These are phyloP conservation scores for Marronus borbonicus DNA, from an alignment of 2,888 invertebrate genomes.

Conservation along the genomic window DNA sequence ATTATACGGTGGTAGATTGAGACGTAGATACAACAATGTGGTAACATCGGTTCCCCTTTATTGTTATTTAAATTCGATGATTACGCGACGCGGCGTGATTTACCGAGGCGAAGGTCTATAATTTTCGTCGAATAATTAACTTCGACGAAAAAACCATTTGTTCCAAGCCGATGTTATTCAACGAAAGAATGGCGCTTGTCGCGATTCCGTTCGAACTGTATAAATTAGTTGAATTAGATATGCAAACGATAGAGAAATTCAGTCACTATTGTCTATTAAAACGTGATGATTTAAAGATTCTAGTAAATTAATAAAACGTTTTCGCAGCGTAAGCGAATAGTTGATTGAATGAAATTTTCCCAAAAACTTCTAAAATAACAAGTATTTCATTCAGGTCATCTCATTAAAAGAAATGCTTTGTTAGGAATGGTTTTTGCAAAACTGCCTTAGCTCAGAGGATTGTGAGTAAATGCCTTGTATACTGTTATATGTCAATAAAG, in stretches of 20 bases:
- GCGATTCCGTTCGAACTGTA: neutral
- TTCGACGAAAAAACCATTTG: conserved; percentile 8
- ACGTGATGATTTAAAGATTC: neutral
- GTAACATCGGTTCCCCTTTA: conserved; percentile 32
- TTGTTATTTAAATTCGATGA: conserved; percentile 46
- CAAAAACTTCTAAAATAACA: no score
- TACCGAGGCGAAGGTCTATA: conserved; percentile 31
- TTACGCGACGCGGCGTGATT: conserved; percentile 36
- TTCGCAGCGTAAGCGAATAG: no score
- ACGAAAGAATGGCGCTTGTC: neutral
- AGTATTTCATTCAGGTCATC: no score
- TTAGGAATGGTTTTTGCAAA: no score
- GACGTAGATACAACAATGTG: conserved; percentile 36
- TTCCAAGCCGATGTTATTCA: conserved; percentile 11
- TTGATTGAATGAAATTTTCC: no score
- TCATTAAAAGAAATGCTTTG: no score
- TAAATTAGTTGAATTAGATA: conserved; percentile 31
- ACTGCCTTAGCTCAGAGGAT: no score
- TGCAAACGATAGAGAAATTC: conserved; percentile 3
- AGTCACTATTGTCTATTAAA: neutral
- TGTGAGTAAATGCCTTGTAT: no score
- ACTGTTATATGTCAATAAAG: no score
- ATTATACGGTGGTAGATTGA: conserved; percentile 33
- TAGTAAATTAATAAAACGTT: neutral
- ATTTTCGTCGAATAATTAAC: conserved; percentile 41